phyloP scores from a whole-genome alignment of 2,797 vertebrate genomes.

The Basileuterus tristriatus region DNA sequence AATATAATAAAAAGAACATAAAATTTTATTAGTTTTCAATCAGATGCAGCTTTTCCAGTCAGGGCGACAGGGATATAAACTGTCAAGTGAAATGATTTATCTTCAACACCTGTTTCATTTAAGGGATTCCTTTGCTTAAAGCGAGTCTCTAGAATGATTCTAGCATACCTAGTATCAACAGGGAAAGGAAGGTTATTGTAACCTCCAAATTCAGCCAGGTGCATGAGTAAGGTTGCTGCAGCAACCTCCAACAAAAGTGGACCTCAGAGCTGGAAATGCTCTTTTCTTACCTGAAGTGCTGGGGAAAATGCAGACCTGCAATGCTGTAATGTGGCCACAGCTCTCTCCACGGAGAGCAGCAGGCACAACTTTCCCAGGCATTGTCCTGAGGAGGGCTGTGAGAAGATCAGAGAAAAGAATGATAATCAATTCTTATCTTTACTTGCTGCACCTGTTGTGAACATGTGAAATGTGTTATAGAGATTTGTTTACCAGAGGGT shows the following conservation, averaged over 20 bases:
- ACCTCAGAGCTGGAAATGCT: neutral
- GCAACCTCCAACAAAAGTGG: neutral
- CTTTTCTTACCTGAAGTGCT: neutral
- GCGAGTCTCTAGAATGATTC: neutral
- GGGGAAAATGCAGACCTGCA: neutral
- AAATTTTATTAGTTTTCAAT: neutral
- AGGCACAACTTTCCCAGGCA: too few relatives aligned
- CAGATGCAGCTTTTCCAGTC: neutral
- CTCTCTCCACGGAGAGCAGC: too few relatives aligned
- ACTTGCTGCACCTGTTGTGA: too few relatives aligned
- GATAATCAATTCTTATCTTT: too few relatives aligned
- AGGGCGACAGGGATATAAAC: neutral
- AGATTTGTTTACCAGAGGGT: too few relatives aligned
- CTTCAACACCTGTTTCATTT: constrained; percentile 37
- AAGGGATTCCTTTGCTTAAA: constrained; percentile 15
- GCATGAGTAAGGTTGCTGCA: neutral
- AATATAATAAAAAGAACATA: neutral
- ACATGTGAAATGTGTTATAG: too few relatives aligned
- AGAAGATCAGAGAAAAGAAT: too few relatives aligned
- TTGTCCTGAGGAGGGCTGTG: too few relatives aligned
- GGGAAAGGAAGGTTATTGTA: neutral
- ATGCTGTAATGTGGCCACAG: neutral
- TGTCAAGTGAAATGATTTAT: constrained; percentile 19
- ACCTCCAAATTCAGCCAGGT: neutral
- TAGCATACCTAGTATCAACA: neutral